phyloP scores from a whole-genome alignment of 2,888 invertebrate species.

The Lithophane semibrunnea region DNA sequence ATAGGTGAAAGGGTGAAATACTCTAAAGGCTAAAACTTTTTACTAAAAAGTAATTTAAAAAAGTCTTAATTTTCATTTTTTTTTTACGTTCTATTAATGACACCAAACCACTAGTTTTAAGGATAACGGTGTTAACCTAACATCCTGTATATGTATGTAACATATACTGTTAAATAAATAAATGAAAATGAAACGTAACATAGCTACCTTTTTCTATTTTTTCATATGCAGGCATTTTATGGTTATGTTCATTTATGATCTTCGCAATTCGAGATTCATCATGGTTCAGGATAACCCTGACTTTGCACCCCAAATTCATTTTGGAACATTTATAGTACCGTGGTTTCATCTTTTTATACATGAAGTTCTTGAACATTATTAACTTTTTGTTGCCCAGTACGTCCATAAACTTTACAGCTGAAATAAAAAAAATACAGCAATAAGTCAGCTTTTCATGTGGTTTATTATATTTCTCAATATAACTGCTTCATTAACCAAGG shows the following conservation, averaged over 20 bases:
- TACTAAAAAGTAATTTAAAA: too few relatives aligned
- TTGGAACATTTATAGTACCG: background rate
- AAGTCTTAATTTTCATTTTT: too few relatives aligned
- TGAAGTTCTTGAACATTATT: background rate
- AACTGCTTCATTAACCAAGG: background rate
- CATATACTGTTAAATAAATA: background rate
- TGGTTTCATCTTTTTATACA: background rate
- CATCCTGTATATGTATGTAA: too few relatives aligned
- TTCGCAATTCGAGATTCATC: constrained; percentile 21
- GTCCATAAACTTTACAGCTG: background rate
- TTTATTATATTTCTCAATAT: background rate
- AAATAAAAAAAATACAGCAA: background rate
- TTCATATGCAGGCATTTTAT: constrained; percentile 69
- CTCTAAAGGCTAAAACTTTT: too few relatives aligned
- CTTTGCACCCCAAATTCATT: constrained; percentile 65
- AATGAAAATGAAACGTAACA: background rate
- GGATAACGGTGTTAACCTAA: too few relatives aligned
- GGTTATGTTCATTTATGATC: constrained; percentile 68
- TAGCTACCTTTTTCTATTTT: background rate
- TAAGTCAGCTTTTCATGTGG: background rate
- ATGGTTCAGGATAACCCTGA: constrained; percentile 68
- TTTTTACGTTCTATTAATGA: too few relatives aligned
- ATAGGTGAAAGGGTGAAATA: too few relatives aligned
- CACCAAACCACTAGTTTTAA: too few relatives aligned
- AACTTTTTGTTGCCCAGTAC: background rate